Percentiles rank a stretch among this genome's conserved stretches.
These are phyloP conservation scores for Burhinus bistriatus DNA, from an alignment of 2,113 vertebrate species.

Conservation along the genomic window DNA sequence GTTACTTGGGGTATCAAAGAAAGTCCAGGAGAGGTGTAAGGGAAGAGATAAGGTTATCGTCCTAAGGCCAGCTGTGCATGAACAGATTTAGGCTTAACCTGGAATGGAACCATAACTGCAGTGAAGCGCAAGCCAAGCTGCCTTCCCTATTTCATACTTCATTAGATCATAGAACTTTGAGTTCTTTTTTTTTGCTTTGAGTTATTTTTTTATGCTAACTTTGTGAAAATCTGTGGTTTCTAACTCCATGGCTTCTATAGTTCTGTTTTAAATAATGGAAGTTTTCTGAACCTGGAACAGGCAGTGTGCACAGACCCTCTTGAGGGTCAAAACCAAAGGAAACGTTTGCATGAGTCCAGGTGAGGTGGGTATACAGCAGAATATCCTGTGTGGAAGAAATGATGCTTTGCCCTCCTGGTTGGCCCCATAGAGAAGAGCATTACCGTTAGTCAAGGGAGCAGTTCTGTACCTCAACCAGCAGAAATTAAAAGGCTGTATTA, in stretches of 20 bases:
- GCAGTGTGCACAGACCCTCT: background rate
- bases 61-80: rapidly evolving
- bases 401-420: background rate
- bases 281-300: background rate
- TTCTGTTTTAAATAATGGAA: background rate
- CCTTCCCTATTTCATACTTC: background rate
- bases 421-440: background rate
- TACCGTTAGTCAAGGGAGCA: background rate
- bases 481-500: background rate
- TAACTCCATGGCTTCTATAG: background rate
- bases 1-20: background rate
- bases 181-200: too few relatives aligned
- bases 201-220: background rate
- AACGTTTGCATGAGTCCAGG: background rate
- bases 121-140: background rate
- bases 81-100: background rate
- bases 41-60: background rate
- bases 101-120: rapidly evolving
- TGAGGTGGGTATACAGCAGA: background rate
- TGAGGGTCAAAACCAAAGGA: background rate
- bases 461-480: background rate
- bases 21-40: background rate
- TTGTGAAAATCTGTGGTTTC: background rate
- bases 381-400: background rate
- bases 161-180: background rate